These are phyloP conservation scores for Cetoscarus ocellatus DNA, from an alignment of 2,797 vertebrate genomes.

Conservation along the genomic window DNA sequence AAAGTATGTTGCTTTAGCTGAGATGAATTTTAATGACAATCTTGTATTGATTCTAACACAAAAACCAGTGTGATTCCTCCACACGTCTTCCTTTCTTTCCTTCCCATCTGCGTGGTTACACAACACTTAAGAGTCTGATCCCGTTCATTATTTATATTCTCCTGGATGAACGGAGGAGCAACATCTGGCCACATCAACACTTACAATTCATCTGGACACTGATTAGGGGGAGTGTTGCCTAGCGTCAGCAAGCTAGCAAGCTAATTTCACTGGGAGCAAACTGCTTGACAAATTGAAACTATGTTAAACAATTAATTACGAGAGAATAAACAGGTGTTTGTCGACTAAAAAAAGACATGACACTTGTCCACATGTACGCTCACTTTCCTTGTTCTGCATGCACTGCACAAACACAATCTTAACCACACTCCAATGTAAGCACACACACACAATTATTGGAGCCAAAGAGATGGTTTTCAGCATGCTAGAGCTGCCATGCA, in stretches of 20 bases:
- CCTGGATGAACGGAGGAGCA: conserved; percentile 32
- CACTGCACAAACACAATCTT: conserved; percentile 6
- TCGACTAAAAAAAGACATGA: conserved; percentile 53
- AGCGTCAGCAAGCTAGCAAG: conserved; percentile 67
- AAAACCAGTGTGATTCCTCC: not conserved
- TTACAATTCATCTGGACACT: conserved; percentile 75
- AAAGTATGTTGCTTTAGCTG: not conserved
- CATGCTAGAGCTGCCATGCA: conserved; percentile 10
- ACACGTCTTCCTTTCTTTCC: not conserved
- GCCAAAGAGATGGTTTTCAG: conserved; percentile 19
- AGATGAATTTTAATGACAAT: not conserved
- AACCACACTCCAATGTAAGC: not conserved
- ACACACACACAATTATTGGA: conserved; percentile 1
- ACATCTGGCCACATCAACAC: conserved; percentile 70
- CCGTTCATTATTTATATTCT: conserved; percentile 44
- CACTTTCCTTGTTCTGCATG: conserved; percentile 31
- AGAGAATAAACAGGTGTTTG: conserved; percentile 76
- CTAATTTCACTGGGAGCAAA: conserved; percentile 58
- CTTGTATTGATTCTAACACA: not conserved
- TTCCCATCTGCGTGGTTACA: conserved; percentile 11
- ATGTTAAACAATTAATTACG: conserved; percentile 81
- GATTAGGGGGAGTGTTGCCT: conserved; percentile 60
- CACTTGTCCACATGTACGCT: conserved; percentile 34
- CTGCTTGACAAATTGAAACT: conserved; percentile 78
- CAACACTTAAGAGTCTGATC: conserved; percentile 5